These are phyloP conservation scores for Sphenopsis melanotis DNA, from an alignment of 2,797 vertebrate genomes.

Conservation along the genomic window DNA sequence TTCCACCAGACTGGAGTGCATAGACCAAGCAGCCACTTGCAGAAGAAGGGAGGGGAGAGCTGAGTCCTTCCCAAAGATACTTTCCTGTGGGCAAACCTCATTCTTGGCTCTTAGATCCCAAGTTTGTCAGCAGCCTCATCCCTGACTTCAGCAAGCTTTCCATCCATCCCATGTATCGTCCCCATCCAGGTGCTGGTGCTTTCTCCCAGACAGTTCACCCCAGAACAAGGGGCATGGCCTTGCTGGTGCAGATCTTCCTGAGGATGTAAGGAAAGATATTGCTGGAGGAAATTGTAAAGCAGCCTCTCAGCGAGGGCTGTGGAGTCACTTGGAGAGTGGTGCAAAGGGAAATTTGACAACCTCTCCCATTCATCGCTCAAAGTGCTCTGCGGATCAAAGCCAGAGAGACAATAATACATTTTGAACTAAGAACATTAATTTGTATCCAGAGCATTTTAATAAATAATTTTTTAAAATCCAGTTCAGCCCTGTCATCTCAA, in stretches of 20 bases:
- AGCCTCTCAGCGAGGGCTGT: not conserved
- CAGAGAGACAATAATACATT: conserved; percentile 67
- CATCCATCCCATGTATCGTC: rapidly evolving
- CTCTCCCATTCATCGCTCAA: conserved; percentile 61
- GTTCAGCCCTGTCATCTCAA: conserved; percentile 71
- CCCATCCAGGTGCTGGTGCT: not conserved
- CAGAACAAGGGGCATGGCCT: not conserved
- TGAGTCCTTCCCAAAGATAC: not conserved
- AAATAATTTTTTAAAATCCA: conserved; percentile 62
- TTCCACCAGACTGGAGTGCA: rapidly evolving
- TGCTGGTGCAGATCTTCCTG: not conserved
- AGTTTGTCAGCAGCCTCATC: not conserved
- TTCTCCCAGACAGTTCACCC: rapidly evolving
- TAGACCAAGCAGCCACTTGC: rapidly evolving
- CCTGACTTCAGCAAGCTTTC: not conserved
- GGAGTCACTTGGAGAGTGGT: not conserved
- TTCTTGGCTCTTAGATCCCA: not conserved
- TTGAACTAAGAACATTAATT: conserved; percentile 66
- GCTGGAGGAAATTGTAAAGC: conserved; percentile 26
- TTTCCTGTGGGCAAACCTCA: not conserved
- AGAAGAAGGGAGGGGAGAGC: not conserved
- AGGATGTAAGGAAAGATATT: not conserved
- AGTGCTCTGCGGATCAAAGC: conserved; percentile 69
- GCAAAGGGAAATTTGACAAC: conserved; percentile 51
- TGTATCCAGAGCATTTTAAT: conserved; percentile 68